Conservation (phyloP, 2,888 invertebrate genomes). For the Nebria brevicollis region DNA sequence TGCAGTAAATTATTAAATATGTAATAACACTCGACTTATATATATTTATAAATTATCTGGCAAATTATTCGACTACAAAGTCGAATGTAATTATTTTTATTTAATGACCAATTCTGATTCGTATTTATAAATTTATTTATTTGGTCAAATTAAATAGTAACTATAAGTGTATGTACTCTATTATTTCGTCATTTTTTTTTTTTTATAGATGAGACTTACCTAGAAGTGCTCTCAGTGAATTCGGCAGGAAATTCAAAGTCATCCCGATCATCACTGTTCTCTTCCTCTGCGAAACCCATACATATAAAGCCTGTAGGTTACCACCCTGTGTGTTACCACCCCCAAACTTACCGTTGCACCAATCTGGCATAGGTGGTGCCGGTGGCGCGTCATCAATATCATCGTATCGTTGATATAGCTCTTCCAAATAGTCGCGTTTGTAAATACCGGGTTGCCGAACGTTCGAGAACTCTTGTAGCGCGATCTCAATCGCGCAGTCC, state of each 20-base stretch:
- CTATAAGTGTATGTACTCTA: no score
- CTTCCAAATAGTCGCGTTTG: slow-evolving; percentile 93
- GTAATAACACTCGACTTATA: no score
- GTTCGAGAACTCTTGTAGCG: slow-evolving; percentile 79
- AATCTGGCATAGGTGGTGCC: slow-evolving; percentile 84
- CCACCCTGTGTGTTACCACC: slow-evolving; percentile 1
- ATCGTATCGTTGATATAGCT: slow-evolving; percentile 81
- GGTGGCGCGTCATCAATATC: slow-evolving; percentile 75
- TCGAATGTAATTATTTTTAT: no score
- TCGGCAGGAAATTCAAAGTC: slow-evolving; percentile 13
- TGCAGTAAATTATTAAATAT: no score
- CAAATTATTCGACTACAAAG: no score
- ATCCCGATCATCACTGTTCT: slow-evolving; percentile 34
- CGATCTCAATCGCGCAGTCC: slow-evolving; percentile 87
- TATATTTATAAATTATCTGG: no score
- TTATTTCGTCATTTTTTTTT: no score
- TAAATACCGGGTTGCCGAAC: slow-evolving; percentile 95
- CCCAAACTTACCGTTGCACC: slow-evolving; percentile 78
- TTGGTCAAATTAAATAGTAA: no score
- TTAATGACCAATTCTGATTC: no score
- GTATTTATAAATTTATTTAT: no score
- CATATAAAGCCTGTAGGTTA: neutral
- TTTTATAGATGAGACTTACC: slow-evolving; percentile 5
- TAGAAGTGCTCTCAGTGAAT: slow-evolving; percentile 23
- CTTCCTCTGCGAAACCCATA: slow-evolving; percentile 27